Percentiles rank a stretch among this genome's conserved stretches.
Evolutionary conservation across 2,888 invertebrate genomes (phyloP).

Genomic region (Sarcophaga subvicina): DNA sequence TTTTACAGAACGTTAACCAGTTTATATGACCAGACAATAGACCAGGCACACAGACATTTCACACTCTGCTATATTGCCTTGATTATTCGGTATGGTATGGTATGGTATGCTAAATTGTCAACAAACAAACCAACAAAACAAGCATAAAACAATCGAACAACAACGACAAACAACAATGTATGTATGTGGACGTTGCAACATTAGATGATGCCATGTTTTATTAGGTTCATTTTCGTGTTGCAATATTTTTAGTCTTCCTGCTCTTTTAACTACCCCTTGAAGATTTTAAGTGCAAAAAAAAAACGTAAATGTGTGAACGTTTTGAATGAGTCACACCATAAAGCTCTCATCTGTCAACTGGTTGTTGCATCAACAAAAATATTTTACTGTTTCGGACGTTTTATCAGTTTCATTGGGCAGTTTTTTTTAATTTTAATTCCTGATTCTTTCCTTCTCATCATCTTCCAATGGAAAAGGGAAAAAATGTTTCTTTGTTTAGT

Average conservation of each 20-base stretch:
- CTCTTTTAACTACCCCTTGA: neutral
- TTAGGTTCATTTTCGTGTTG: constrained; percentile 62
- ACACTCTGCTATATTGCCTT: constrained; percentile 30
- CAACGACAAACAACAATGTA: constrained; percentile 24
- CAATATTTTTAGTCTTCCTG: constrained; percentile 22
- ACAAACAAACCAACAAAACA: constrained; percentile 28
- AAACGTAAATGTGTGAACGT: constrained; percentile 22
- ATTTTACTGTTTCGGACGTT: constrained; percentile 53
- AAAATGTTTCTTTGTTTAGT: constrained; percentile 16
- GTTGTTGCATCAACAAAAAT: constrained; percentile 59
- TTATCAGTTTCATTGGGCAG: constrained; percentile 35
- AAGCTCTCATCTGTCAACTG: constrained; percentile 62
- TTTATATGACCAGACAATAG: constrained; percentile 75
- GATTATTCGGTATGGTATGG: constrained; percentile 10
- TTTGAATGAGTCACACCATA: constrained; percentile 51
- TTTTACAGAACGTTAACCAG: constrained; percentile 80
- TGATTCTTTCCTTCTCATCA: neutral
- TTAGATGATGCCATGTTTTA: constrained; percentile 63
- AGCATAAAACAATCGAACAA: constrained; percentile 24
- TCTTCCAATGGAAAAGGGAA: neutral
- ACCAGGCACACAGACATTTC: constrained; percentile 46
- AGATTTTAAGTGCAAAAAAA: constrained; percentile 33
- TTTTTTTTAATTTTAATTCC: neutral
- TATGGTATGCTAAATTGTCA: constrained; percentile 39
- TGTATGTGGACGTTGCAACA: constrained; percentile 37